Base-by-base conservation (phyloP, 2,888 invertebrate genomes). In the Rhingia rostrata region DNA sequence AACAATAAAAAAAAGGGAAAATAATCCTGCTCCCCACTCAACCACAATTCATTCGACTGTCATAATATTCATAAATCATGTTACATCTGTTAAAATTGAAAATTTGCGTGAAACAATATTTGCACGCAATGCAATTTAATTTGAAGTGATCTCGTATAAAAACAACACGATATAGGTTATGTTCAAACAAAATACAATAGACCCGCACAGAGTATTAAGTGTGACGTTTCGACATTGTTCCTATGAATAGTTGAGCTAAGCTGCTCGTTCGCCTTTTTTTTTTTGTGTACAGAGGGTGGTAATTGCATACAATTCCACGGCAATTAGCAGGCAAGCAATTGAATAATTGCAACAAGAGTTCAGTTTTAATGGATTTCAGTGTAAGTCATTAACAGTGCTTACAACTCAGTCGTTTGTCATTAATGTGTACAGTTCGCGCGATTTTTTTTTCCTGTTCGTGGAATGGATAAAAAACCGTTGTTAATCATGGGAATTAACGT, bases 341-440 rank as follows among this genome's bases (percentile, higher is more conserved):
- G 80, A 74, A 74, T 81, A 81, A 74, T 79, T 83, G 79, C 83
- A 83, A 58, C 83, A 79, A 79, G 78, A 74, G 64, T 45, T 83
- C 35, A 22, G 39, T 51, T 67, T 79, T 79, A 79, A 73, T 83
- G 78, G 73, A 47, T 74, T 69, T 56, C 53, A 45, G 56, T 69
- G 66, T 83, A 73, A 73, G 72, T 61, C 70, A 77, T 82, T 82
- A 72, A 77, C 60, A 58, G 63, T 35, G 61, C 73, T 80, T 67
- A 61, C 79, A 80, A 73, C 66, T 80, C 79, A 61, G 53, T 73
- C 67, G 77, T 77, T 82, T 82, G 54, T 82, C 77, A 82, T 77
- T 82, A 77, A 60, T 66, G 60, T 66, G 53, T 45, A 77, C 14
- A 12, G 49, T 14, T 9, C 7, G 4, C 49, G 22, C 6, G 14